Evolutionary conservation across 2,888 invertebrate genomes (phyloP).

Genomic region (Stegana nigrithorax): DNA sequence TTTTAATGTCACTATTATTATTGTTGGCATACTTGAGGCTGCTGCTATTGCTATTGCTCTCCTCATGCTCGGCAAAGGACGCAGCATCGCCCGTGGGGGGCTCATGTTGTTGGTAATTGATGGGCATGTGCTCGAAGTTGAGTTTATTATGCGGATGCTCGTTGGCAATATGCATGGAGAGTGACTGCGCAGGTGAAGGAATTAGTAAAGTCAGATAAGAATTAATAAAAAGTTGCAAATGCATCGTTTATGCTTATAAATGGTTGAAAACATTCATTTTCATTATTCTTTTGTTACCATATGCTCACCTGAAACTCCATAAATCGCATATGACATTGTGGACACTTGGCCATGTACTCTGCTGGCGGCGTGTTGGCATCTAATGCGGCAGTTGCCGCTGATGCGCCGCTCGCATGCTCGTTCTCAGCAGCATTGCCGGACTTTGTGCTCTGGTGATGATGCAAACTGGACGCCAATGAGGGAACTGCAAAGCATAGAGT

Average conservation of each 20-base stretch:
- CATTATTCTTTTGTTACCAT: not conserved
- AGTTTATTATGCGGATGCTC: slow-evolving; percentile 67
- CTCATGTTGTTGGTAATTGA: slow-evolving; percentile 41
- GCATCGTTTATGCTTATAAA: too few relatives aligned
- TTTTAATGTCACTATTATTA: slow-evolving; percentile 13
- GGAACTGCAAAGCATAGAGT: slow-evolving; percentile 63
- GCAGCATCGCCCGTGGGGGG: slow-evolving; percentile 28
- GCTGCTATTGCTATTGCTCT: slow-evolving; percentile 40
- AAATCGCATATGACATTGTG: slow-evolving; percentile 69
- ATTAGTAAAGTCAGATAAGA: too few relatives aligned
- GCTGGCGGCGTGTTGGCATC: slow-evolving; percentile 45
- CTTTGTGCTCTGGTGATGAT: slow-evolving; percentile 62
- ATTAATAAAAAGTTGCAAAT: too few relatives aligned
- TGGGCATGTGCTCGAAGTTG: slow-evolving; percentile 51
- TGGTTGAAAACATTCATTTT: not conserved
- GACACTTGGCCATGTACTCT: slow-evolving; percentile 69
- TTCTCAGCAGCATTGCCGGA: slow-evolving; percentile 50
- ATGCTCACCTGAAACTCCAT: slow-evolving; percentile 65
- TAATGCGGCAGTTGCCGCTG: slow-evolving; percentile 40
- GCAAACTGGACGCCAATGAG: slow-evolving; percentile 67
- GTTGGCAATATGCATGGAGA: slow-evolving; percentile 69
- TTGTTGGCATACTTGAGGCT: slow-evolving; percentile 37
- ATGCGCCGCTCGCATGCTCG: slow-evolving; percentile 53
- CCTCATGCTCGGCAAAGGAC: slow-evolving; percentile 28
- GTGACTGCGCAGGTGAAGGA: slow-evolving; percentile 61